Evolutionary conservation across 2,888 invertebrate species (phyloP), one percentile per base, ranked within the genome.

Genomic region (Lissocephala sabroskyi): DNA sequence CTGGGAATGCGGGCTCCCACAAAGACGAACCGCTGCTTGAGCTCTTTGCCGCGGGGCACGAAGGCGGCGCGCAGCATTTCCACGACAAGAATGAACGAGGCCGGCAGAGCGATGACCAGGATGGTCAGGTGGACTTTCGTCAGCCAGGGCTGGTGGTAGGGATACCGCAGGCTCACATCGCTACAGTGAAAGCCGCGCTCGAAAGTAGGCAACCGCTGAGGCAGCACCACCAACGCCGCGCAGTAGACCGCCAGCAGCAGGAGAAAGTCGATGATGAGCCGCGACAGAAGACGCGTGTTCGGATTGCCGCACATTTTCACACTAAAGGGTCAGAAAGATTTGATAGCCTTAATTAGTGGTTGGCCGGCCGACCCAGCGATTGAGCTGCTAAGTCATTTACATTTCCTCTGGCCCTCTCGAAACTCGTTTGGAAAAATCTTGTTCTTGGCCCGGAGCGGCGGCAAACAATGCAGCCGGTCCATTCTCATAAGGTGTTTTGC

Each of bases 141-240:
- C 5, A 80, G 43, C 50, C 65, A 50, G 7, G 80, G 64, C 28
- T 65, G 56, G 14, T 44, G 66, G 17, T 77, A 95, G 2, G 97
- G 97, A 83, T 97, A 94, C 61, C 89, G 88, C 29, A 98, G 88
- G 39, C 93, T 92, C 80, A 94, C 93, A 86, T 98, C 98, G 83
- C 94, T 91, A 86, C 98, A 98, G 86, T 94, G 97, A 87, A 97
- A 97, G 29, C 98, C 98, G 48, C 97, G 68, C 2, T 65, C 66
- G 0, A 40, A 41, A 0, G 73, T 79, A 19, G 16, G 6, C 55
- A 79, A 46, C 13, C 59, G 49, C 49, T 68, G 66, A 1, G 81
- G 80, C 51, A 81, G 52, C 7, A 70, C 65, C 18, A 79, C 61
- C 41, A 79, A 41, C 2, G 81, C 81, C 16, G 62, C 60, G 32